Percentiles rank a stretch among this genome's conserved stretches.
These are phyloP conservation scores for Pterophyllum scalare DNA, from an alignment of 2,113 vertebrate genomes.

Conservation along the genomic window DNA sequence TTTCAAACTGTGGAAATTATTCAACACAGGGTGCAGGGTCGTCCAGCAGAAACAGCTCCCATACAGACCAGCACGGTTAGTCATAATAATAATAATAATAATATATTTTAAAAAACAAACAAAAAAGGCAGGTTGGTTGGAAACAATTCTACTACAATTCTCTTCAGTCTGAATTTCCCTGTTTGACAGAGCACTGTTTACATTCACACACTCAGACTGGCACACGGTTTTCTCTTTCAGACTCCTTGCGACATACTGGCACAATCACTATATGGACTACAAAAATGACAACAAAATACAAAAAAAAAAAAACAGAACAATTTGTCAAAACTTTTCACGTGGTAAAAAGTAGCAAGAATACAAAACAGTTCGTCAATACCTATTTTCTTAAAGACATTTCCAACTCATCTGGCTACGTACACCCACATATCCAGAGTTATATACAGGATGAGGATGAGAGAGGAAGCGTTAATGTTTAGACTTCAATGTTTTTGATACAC, in stretches of 20 bases:
- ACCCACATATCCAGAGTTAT: slow-evolving; percentile 76
- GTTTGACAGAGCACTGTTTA: slow-evolving; percentile 49
- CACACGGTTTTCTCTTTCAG: slow-evolving; percentile 24
- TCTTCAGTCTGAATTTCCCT: slow-evolving; percentile 45
- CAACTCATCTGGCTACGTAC: slow-evolving; percentile 56
- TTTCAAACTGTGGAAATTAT: slow-evolving; percentile 29
- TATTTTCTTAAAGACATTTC: slow-evolving; percentile 61
- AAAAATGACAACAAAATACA: slow-evolving; percentile 2
- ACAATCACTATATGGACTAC: slow-evolving; percentile 58
- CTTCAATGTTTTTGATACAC: slow-evolving; percentile 47
- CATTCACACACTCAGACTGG: slow-evolving; percentile 32
- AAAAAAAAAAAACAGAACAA: slow-evolving; percentile 19
- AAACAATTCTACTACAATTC: slow-evolving; percentile 32
- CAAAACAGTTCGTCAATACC: slow-evolving; percentile 68
- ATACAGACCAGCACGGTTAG: slow-evolving; percentile 26
- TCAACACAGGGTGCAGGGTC: slow-evolving; percentile 17
- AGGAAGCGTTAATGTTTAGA: slow-evolving; percentile 36
- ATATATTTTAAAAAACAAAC: background rate
- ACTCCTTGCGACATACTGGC: slow-evolving; percentile 39
- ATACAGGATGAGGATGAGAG: slow-evolving; percentile 71
- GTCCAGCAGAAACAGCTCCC: slow-evolving; percentile 20
- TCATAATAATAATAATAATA: background rate
- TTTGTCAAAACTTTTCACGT: slow-evolving; percentile 61
- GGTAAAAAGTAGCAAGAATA: slow-evolving; percentile 77
- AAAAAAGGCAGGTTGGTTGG: slow-evolving; percentile 28